Conservation (phyloP, 2,888 invertebrate genomes). For the Caenorhabditis sp. region DNA sequence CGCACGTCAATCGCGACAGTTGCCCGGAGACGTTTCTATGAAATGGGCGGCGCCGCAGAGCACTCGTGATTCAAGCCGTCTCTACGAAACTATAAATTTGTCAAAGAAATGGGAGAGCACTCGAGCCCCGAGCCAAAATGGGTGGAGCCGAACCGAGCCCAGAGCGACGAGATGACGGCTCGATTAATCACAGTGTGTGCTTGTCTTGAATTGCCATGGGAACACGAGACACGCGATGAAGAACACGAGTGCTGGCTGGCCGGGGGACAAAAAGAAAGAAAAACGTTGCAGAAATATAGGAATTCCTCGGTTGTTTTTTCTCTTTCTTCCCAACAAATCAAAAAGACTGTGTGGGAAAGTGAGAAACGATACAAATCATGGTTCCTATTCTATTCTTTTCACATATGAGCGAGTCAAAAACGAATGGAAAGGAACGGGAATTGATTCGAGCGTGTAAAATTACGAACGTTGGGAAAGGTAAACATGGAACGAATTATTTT, state of each 20-base stretch:
- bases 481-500: no score
- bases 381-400: no score
- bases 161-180: background rate
- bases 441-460: background rate
- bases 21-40: conserved; percentile 35
- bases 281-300: no score
- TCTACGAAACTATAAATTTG: conserved; percentile 42
- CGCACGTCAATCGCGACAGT: conserved; percentile 34
- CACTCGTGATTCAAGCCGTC: no score
- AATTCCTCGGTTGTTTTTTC: no score
- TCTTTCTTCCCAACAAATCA: no score
- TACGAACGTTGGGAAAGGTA: background rate
- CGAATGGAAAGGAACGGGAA: background rate
- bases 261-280: no score
- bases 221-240: background rate
- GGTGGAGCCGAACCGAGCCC: background rate
- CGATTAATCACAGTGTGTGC: conserved; percentile 24
- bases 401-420: background rate
- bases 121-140: no score
- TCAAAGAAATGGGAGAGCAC: conserved; percentile 28
- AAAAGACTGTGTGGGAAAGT: no score
- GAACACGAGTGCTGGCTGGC: no score
- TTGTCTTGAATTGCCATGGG: conserved; percentile 14
- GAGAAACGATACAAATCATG: no score
- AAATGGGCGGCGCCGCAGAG: background rate